A percentile compares a stretch with the other conserved stretches of the same genome.
Evolutionary conservation across 2,113 vertebrate genomes (phyloP).

Genomic region (Vicugna pacos): DNA sequence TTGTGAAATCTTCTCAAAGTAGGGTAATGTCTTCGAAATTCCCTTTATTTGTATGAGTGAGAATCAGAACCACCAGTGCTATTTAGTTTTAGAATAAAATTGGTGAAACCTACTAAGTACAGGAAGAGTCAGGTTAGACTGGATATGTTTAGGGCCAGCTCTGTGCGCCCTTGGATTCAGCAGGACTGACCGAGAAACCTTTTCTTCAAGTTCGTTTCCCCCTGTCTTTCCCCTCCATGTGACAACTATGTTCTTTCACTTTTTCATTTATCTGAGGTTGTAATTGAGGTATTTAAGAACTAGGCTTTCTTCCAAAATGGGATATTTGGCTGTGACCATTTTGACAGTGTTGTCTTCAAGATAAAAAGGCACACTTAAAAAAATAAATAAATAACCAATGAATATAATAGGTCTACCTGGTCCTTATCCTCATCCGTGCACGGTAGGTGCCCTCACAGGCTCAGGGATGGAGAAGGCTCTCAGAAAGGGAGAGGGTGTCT

Average conservation of each 20-base stretch:
- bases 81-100: constrained; percentile 43
- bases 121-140: background rate
- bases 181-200: background rate
- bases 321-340: constrained; percentile 36
- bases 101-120: background rate
- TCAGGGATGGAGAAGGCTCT: background rate
- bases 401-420: background rate
- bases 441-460: background rate
- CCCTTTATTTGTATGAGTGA: background rate
- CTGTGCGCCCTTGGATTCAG: background rate
- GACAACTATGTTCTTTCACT: background rate
- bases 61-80: background rate
- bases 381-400: background rate
- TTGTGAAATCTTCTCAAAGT: background rate
- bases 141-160: background rate
- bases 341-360: constrained; percentile 42
- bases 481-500: background rate
- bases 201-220: background rate
- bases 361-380: background rate
- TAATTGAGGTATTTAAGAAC: constrained; percentile 33
- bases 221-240: background rate
- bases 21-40: constrained; percentile 44
- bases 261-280: constrained; percentile 55
- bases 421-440: background rate
- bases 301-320: constrained; percentile 33